phyloP scores from a whole-genome alignment of 2,888 invertebrate genomes.

The Girardia tigrina region DNA sequence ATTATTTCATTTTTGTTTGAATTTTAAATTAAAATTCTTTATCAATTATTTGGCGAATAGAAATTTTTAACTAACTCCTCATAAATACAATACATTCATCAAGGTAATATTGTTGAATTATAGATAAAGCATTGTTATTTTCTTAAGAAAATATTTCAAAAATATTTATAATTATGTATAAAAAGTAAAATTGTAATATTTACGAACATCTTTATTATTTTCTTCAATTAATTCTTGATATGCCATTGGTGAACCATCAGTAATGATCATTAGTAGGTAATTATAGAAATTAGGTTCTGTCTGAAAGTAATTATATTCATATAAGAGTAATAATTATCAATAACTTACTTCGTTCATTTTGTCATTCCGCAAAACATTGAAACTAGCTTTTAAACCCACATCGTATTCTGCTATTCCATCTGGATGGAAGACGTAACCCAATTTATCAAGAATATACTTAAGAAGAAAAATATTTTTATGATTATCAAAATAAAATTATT shows the following conservation, averaged over 20 bases:
- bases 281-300: neutral
- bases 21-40: too few species aligned
- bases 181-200: too few species aligned
- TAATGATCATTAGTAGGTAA: conserved; percentile 67
- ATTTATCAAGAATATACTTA: conserved; percentile 11
- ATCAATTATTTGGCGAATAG: too few species aligned
- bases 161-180: too few species aligned
- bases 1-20: too few species aligned
- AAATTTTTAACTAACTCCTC: too few species aligned
- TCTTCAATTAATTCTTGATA: conserved; percentile 77
- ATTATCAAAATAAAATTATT: neutral
- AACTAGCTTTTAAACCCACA: neutral
- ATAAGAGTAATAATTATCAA: neutral
- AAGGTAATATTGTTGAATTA: too few species aligned
- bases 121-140: too few species aligned
- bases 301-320: neutral
- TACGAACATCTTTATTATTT: conserved; percentile 62
- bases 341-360: neutral
- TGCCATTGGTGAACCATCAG: conserved; percentile 91
- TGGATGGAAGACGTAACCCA: neutral
- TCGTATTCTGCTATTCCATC: conserved; percentile 33
- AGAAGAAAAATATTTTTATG: neutral
- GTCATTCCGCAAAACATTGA: conserved; percentile 23
- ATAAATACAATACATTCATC: too few species aligned
- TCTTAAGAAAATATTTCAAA: too few species aligned